Evolutionary conservation across 1,140 invertebrate species (phyloP).

Genomic region (Dendrolimus kikuchii): DNA sequence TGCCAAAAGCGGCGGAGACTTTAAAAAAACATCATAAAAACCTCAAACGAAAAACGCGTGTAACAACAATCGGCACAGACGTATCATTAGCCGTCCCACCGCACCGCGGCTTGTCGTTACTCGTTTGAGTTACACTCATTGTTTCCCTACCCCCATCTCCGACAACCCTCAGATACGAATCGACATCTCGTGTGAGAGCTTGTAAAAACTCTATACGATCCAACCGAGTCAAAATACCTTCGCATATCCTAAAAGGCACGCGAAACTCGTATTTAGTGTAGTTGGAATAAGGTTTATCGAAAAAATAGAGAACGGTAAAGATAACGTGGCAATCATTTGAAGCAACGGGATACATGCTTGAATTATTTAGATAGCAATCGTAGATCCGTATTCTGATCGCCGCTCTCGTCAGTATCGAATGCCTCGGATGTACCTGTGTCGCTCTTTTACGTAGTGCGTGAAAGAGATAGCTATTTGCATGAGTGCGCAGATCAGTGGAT

Average conservation of each 20-base stretch:
- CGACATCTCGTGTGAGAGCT: conserved; percentile 63
- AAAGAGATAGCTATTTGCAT: conserved; percentile 9
- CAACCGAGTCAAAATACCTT: conserved; percentile 12
- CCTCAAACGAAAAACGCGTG: background rate
- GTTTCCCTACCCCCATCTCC: conserved; percentile 28
- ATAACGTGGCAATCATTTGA: conserved; percentile 23
- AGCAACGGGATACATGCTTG: conserved; percentile 50
- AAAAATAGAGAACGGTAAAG: conserved; percentile 6
- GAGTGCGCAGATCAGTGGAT: too few relatives aligned
- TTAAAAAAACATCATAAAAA: too few relatives aligned
- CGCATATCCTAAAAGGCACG: background rate
- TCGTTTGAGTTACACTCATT: conserved; percentile 57
- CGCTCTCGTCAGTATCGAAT: conserved; percentile 53
- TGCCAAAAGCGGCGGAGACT: too few relatives aligned
- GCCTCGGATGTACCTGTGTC: conserved; percentile 19
- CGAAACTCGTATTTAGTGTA: conserved; percentile 15
- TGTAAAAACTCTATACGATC: conserved; percentile 60
- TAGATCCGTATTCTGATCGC: conserved; percentile 61
- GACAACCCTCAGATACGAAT: conserved; percentile 38
- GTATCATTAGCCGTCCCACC: conserved; percentile 46
- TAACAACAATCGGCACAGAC: conserved; percentile 4
- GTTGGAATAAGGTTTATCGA: conserved; percentile 4
- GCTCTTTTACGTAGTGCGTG: conserved; percentile 9
- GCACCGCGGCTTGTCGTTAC: conserved; percentile 47
- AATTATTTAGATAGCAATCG: conserved; percentile 69